These are phyloP conservation scores for Microplitis mediator DNA, from an alignment of 1,140 invertebrate genomes.

Conservation along the genomic window DNA sequence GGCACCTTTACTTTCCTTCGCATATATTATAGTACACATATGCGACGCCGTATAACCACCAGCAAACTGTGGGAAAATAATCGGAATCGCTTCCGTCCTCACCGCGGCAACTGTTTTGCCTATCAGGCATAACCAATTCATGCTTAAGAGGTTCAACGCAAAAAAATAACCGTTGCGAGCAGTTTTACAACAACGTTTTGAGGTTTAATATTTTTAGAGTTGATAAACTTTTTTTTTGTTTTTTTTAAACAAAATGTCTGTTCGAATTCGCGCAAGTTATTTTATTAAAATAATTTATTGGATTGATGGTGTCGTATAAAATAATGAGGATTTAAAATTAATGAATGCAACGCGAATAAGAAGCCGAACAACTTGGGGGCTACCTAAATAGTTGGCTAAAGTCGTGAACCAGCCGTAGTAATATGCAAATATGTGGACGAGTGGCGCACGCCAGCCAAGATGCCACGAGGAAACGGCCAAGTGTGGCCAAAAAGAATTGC, in stretches of 20 bases:
- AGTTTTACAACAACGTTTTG: too few relatives aligned
- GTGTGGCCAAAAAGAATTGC: background rate
- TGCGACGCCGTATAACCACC: conserved; percentile 36
- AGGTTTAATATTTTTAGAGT: too few relatives aligned
- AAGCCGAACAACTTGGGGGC: conserved; percentile 24
- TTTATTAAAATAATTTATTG: conserved; percentile 28
- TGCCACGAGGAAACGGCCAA: conserved; percentile 30
- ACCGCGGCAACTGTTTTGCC: conserved; percentile 46
- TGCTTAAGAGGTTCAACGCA: background rate
- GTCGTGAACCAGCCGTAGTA: conserved; percentile 38
- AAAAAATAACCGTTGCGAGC: too few relatives aligned
- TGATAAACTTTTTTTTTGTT: too few relatives aligned
- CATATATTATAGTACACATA: background rate
- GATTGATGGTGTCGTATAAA: conserved; percentile 24
- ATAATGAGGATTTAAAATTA: conserved; percentile 45
- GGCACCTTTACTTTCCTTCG: background rate
- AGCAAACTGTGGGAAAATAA: conserved; percentile 48
- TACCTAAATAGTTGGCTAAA: conserved; percentile 1
- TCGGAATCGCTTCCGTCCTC: too few relatives aligned
- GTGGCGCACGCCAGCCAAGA: conserved; percentile 36
- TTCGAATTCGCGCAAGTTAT: background rate
- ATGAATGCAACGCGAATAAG: conserved; percentile 47
- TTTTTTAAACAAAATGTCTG: background rate
- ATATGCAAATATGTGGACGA: conserved; percentile 49
- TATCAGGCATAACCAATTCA: conserved; percentile 36